Evolutionary conservation across 2,113 vertebrate genomes (phyloP), one percentile per base, ranked within the genome.

Genomic region (Phodopus roborovskii): DNA sequence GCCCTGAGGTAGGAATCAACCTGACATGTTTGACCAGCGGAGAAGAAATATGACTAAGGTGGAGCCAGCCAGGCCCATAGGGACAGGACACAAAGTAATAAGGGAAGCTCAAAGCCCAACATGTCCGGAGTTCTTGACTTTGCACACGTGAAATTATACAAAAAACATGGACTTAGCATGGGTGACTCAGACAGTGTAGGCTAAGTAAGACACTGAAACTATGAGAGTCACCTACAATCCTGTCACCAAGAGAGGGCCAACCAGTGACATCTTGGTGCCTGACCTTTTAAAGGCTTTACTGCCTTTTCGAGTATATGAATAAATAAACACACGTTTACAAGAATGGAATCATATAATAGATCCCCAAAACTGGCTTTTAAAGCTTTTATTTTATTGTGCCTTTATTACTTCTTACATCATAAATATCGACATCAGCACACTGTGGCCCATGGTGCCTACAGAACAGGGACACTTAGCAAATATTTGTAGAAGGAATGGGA

Each of bases 331-430:
- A 36, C 3, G 4, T 82, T 82, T 93, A 81, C 42, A 79, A 66
- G 86, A 79, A 11, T 3, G 48, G 16, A n/a, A 42, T 71, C 87
- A 1, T 77, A 78, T 82, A 93, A 64, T 22, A 33, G 28, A 53
- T 39, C 74, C 11, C 2, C 24, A 45, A 91, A 81, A 86, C 73
- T 75, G 79, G 66, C 71, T 86, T 95, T 94, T 88, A 88, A 92
- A 60, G 36, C 60, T 86, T 83, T 95, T 70, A 83, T 94, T 94
- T 95, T 92, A 73, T 73, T 85, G 70, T 82, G n/a, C 81, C 48
- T 79, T 96, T 95, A 94, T 78, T 85, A 50, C 77, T 56, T 94
- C 45, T 53, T 85, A 88, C 28, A 4, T 77, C 86, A 60, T 82
- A 89, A 89, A 88, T 53, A 12, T 89, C 70, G 48, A 4, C 9